Percentiles rank a stretch among this genome's conserved stretches.
These are phyloP conservation scores for Troides oblongomaculatus DNA, from an alignment of 2,888 invertebrate genomes.

Conservation along the genomic window DNA sequence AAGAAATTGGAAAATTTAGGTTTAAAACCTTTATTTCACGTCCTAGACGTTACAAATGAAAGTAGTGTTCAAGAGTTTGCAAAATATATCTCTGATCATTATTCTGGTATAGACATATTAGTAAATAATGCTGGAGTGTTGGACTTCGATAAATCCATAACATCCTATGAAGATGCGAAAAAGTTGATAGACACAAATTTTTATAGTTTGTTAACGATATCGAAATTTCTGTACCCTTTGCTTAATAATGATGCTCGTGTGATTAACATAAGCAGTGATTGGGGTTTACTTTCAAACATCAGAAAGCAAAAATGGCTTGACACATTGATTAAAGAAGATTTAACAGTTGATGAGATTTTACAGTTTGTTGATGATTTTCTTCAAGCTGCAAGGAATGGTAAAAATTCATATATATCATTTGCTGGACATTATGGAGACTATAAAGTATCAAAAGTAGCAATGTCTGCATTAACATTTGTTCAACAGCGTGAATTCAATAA, in stretches of 20 bases:
- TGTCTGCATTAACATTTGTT: conserved; percentile 73
- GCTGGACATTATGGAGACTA: conserved; percentile 73
- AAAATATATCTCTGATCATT: conserved; percentile 78
- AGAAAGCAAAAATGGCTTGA: conserved; percentile 72
- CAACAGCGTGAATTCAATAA: conserved; percentile 70
- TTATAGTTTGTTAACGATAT: conserved; percentile 82
- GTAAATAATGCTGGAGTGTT: conserved; percentile 90
- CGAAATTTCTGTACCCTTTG: conserved; percentile 85
- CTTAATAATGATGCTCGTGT: conserved; percentile 85
- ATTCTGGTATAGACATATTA: conserved; percentile 86
- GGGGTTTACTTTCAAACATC: conserved; percentile 75
- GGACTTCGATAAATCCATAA: conserved; percentile 82
- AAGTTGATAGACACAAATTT: conserved; percentile 86
- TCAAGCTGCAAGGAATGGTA: conserved; percentile 73
- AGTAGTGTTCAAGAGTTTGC: conserved; percentile 81
- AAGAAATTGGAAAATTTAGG: conserved; percentile 80
- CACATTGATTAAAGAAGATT: conserved; percentile 64
- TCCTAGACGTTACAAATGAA: conserved; percentile 84
- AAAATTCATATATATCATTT: conserved; percentile 63
- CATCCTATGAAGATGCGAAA: conserved; percentile 85
- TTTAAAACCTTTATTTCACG: conserved; percentile 82
- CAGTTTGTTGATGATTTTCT: conserved; percentile 80
- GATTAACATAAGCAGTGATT: conserved; percentile 86
- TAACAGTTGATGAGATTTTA: conserved; percentile 75
- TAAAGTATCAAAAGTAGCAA: conserved; percentile 74